Evolutionary conservation across 2,113 vertebrate genomes (phyloP), one percentile per base, ranked within the genome.

Genomic region (Orthochromis indermauri): DNA sequence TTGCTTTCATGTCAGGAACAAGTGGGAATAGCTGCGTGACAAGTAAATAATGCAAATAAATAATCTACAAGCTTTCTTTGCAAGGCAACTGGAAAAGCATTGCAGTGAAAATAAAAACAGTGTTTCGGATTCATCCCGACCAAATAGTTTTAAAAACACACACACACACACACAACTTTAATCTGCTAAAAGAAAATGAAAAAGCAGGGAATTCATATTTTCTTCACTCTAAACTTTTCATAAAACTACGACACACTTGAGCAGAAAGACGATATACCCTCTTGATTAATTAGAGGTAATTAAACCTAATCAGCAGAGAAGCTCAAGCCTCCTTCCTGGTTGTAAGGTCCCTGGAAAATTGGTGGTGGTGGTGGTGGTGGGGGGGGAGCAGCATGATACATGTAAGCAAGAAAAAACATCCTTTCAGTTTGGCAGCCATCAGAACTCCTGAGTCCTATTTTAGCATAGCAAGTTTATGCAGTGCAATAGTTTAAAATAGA

Each of bases 261-360:
- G 81, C 9, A 8, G 73, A 84, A 83, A 81, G 16, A 49, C 11
- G 13, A 24, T 54, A 85, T 26, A 66, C 78, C 21, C 82, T 76
- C 66, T 80, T 81, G 82, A 89, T 85, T 83, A 81, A 85, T 85
- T 89, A 87, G 59, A 57, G 4, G 57, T 80, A 86, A 88, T 53
- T 53, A 78, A 84, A 82, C 28, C 37, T 81, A 33, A 89, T 86
- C 59, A 88, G 49, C 73, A 76, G 71, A 86, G 26, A 7, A 89
- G 80, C 84, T 83, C 35, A 55, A 55, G 54, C 54, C 82, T 92
- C 61, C 82, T 80, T 85, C 37, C 82, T 87, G 68, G 21, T 28
- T 80, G 40, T 53, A 53, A 5, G 10, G 33, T 84, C 28, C 51
- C 21, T 47, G 63, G 88, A 80, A 84, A 82, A 84, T 55, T 26